A percentile compares a stretch with the other conserved stretches of the same genome.
These are phyloP conservation scores for Selene dorsalis DNA, from an alignment of 2,797 vertebrate genomes.

Conservation along the genomic window DNA sequence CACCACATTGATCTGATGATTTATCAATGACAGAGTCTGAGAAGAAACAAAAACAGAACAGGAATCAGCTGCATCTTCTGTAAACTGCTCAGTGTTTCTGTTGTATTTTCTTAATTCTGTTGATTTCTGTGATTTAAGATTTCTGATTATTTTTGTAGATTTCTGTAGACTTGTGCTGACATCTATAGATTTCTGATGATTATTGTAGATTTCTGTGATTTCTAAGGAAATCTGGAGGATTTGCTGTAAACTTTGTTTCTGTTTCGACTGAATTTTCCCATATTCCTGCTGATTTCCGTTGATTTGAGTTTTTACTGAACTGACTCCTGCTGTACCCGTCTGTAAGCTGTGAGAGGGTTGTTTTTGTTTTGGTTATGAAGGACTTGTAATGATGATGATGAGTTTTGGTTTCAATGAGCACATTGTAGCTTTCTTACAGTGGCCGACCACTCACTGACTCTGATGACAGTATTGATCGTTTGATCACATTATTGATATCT, in stretches of 20 bases:
- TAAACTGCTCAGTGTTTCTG: neutral
- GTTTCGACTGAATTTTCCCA: neutral
- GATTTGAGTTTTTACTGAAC: conserved; percentile 11
- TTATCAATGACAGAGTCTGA: neutral
- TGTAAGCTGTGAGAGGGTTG: neutral
- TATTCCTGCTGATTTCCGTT: conserved; percentile 4
- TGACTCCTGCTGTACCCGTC: conserved; percentile 5
- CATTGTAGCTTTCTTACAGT: conserved; percentile 37
- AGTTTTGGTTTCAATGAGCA: conserved; percentile 27
- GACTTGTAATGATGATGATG: conserved; percentile 16
- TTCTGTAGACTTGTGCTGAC: neutral
- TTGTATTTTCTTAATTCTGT: neutral
- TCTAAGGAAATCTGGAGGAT: neutral
- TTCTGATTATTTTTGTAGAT: neutral
- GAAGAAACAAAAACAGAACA: neutral
- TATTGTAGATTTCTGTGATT: neutral
- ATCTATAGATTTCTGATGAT: neutral
- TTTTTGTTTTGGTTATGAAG: conserved; percentile 12
- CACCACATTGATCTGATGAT: neutral
- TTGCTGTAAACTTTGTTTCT: neutral
- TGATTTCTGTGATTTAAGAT: too few relatives aligned
- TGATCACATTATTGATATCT: conserved; percentile 8
- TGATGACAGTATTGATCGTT: conserved; percentile 25
- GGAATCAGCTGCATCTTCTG: neutral
- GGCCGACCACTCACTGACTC: neutral